Evolutionary conservation across 2,113 vertebrate genomes (phyloP), one percentile per base, ranked within the genome.

Genomic region (Euleptes europaea): DNA sequence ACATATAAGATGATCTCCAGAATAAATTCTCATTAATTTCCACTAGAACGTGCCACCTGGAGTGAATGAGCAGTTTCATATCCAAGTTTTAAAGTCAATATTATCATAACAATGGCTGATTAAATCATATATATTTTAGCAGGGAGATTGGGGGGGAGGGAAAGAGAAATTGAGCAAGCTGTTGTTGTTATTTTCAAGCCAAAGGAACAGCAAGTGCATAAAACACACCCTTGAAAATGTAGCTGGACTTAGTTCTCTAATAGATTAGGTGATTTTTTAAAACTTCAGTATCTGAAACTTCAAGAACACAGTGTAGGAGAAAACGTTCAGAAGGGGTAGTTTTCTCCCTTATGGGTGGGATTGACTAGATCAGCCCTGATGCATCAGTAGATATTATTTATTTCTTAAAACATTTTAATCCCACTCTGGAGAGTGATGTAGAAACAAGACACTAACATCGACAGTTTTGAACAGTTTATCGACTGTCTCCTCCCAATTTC

Each of bases 21-120:
- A 63, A 63, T 74, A 83, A 83, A 83, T 73, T 60, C 69, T 83
- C 70, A 83, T 83, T 74, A 83, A 63, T 57, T 73, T 63, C 69
- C 60, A 19, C 54, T 65, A 74, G 38, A 35, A 60, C 44, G 19
- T 73, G 70, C 54, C 54, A 74, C 38, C n/a, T 63, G 54, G 54
- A 65, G 81, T 47, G 51, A 74, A 83, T 73, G 11, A 83, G n/a
- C 42, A 15, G n/a, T 74, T 73, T 65, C 54, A 74, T 70, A 38
- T 38, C 5, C 35, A 70, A 72, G 33, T 60, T 82, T 63, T 74
- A 74, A 74, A 73, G 81, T 83, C 81, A 83, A 83, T 83, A 83
- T 74, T 83, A 83, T 83, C 74, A 31, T 83, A 74, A 83, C 81
- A 42, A n/a, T 47, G 40, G 81, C 57, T 63, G 54, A 83, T 44